phyloP scores from a whole-genome alignment of 1,140 invertebrate species.

The Polypedilum vanderplanki region DNA sequence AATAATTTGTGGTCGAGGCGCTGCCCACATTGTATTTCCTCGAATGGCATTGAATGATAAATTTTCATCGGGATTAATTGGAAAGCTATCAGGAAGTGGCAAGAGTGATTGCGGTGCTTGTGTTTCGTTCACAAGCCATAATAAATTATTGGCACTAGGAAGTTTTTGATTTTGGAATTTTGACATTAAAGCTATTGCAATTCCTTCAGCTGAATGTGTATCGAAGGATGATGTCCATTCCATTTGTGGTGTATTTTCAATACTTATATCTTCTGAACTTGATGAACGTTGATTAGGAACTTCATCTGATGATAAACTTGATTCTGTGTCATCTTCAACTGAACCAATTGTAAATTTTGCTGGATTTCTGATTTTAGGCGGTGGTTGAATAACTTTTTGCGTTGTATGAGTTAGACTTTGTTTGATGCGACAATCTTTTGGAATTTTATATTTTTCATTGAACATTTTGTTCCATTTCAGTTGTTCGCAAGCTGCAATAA shows the following conservation, averaged over 20 bases:
- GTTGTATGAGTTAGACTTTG: not conserved
- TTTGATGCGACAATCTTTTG: constrained; percentile 20
- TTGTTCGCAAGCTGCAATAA: constrained; percentile 76
- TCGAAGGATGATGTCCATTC: constrained; percentile 39
- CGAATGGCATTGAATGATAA: constrained; percentile 46
- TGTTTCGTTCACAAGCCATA: constrained; percentile 72
- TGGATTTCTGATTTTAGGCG: not conserved
- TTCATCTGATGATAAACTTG: not conserved
- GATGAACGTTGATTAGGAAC: not conserved
- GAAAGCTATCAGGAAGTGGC: constrained; percentile 65
- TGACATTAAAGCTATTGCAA: constrained; percentile 68
- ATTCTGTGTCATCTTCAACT: not conserved
- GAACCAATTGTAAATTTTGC: not conserved
- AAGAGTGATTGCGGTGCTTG: constrained; percentile 71
- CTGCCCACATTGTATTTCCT: constrained; percentile 77
- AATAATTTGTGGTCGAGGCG: constrained; percentile 76
- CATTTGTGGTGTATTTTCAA: constrained; percentile 41
- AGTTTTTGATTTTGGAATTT: constrained; percentile 71
- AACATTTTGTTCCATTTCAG: constrained; percentile 45
- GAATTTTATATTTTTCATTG: constrained; percentile 24
- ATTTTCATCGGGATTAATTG: constrained; percentile 56
- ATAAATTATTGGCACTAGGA: constrained; percentile 68
- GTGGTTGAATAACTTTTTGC: not conserved
- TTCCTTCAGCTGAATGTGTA: constrained; percentile 62
- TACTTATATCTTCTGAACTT: not conserved